Base-by-base conservation (phyloP, 2,888 invertebrate genomes). In the Craniophora ligustri region DNA sequence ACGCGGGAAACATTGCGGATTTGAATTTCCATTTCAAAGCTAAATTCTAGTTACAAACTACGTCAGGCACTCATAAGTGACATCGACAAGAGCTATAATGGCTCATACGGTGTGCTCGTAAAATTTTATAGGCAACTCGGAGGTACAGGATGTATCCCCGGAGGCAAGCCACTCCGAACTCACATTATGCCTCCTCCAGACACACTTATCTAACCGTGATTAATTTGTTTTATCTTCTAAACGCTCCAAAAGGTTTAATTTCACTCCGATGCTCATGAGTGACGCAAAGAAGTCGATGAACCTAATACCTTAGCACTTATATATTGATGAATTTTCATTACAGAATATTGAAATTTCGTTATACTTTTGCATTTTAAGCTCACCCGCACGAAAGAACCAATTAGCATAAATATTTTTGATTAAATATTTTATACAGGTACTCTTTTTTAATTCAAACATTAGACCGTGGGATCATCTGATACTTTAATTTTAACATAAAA, bases 201-300 rank as follows among this genome's bases (percentile, higher is more conserved):
- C 85, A 84, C 80, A 89, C 85, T 89, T 88, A 88, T 85, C 86
- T 86, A 85, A 84, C 84, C 86, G 82, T 89, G 88, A 90, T 91
- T 90, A 90, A 90, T 90, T 88, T 86, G 82, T 85, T 89, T 86
- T 84, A 89, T 85, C 84, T 80, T 75, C 68, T 77, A 80, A 84
- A 84, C 79, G 79, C 78, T 75, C 64, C 64, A 59, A 72, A 77
- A 72, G 75, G 77, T 82, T 84, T 80, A 80, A 26, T 79, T 82
- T 76, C 74, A 70, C 76, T 69, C 45, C 67, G 78, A 67, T 67
- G 75, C 57, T 51, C 67, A 51, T 50, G 61, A 75, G 68, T 77
- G 73, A 75, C 68, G 60, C 51, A 74, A 70, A 67, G 63, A 67
- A 70, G 63, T 46, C 62, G 56, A 64, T 67, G 57, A 60, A 59